Base-by-base conservation (phyloP, 2,113 vertebrate genomes). In the Forbesichthys papilliferus region DNA sequence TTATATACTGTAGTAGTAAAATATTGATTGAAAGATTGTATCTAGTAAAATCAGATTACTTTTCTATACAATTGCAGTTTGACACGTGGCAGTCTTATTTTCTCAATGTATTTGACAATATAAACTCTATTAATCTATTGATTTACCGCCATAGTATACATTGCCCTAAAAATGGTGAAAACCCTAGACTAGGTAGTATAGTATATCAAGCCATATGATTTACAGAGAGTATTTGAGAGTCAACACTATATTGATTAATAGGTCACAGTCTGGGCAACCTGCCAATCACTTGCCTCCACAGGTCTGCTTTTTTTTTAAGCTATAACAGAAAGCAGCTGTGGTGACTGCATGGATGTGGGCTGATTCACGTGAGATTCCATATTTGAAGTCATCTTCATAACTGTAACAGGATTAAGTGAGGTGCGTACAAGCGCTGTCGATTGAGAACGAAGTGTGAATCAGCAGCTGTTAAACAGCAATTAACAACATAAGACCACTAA, bases 261-360 rank as follows among this genome's bases (percentile, higher is more conserved):
- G 72, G 6, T 75, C 53, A 47, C 63, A 77, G 75, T 78, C 61
- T 75, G 55, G 62, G 59, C 1, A 8, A 56, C 27, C 57, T 62
- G 71, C 27, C 4, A 20, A 79, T 81, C 63, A 56, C 11, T 55
- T 65, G 65, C 36, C 65, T 73, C 80, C 83, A 86, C 27, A 27
- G 27, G 27, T 80, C 81, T 86, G 84, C 70, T 78, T 59, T 68
- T 60, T 66, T 55, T 75, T 78, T 84, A 73, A 78, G 77, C 54
- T 7, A 0, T 86, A 82, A 87, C 72, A 79, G 73, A 78, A 90
- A 86, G 78, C 71, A 86, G 83, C 80, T 87, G 83, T 68, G 66
- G 69, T 78, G 78, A 83, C 69, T 54, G 69, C 72, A 71, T 61
- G 54, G 20, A 67, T 69, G 64, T 64, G n/a, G 75, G 27, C 66